Evolutionary conservation across 1,140 invertebrate genomes (phyloP).

Genomic region (Drosophila cardini): DNA sequence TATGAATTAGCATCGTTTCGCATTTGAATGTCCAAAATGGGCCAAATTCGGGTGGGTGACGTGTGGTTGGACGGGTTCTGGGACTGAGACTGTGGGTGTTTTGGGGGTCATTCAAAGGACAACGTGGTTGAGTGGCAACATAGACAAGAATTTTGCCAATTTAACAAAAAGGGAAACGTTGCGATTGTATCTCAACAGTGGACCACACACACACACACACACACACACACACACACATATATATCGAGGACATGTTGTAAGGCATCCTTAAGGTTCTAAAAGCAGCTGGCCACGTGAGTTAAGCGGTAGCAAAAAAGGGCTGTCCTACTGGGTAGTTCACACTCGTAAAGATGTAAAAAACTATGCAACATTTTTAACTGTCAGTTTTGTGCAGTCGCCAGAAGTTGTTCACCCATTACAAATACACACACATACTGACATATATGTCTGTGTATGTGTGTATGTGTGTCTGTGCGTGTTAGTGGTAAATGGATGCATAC

Average conservation of each 20-base stretch:
- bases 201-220: slow-evolving; percentile 52
- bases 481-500: slow-evolving; percentile 17
- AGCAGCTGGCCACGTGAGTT: slow-evolving; percentile 57
- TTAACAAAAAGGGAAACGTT: slow-evolving; percentile 77
- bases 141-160: slow-evolving; percentile 79
- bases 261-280: slow-evolving; percentile 46
- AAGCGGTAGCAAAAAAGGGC: slow-evolving; percentile 25
- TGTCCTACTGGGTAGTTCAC: slow-evolving; percentile 70
- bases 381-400: slow-evolving; percentile 59
- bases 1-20: slow-evolving; percentile 82
- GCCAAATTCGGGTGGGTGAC: slow-evolving; percentile 19
- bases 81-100: not conserved
- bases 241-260: slow-evolving; percentile 11
- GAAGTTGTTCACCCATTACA: slow-evolving; percentile 33
- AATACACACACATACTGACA: not conserved
- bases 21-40: slow-evolving; percentile 57
- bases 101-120: slow-evolving; percentile 45
- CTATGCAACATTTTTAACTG: slow-evolving; percentile 80
- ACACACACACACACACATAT: slow-evolving; percentile 31
- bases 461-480: slow-evolving; percentile 24
- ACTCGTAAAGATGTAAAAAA: slow-evolving; percentile 81
- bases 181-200: slow-evolving; percentile 64
- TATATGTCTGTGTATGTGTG: not conserved
- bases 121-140: slow-evolving; percentile 59
- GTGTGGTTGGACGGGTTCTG: not conserved